Evolutionary conservation across 2,797 vertebrate genomes (phyloP), one percentile per base, ranked within the genome.

Genomic region (Tauraco hartlaubi): DNA sequence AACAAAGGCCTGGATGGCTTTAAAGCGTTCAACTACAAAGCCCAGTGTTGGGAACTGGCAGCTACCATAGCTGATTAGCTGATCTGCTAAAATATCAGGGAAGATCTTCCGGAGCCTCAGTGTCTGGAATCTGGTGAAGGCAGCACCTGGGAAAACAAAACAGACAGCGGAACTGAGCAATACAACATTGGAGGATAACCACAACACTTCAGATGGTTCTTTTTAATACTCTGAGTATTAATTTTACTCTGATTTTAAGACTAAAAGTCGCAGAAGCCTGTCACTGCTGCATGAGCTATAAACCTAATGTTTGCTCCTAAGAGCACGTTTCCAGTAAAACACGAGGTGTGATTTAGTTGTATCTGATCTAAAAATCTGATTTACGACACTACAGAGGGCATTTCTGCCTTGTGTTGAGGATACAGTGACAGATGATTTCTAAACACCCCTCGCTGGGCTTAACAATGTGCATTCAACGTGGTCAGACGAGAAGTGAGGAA

Each of bases 11-110:
- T 99, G 99, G 94, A 99, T 99, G 87, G 99, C 99, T 98, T 99
- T 99, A 91, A 99, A 99, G 15, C 99, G 98, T 94, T 99, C 99
- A 15, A 99, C 99, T 72, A 99, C 99, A 54, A 99, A 99, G 11
- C 99, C 99, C 90, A 99, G 97, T 0, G 99, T 99, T 18, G 99
- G 99, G 96, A 99, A 99, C 98, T 99, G 99, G 97, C 99, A 99
- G 96, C 99, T 99, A 67, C 99, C 99, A 0, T 99, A 99, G 71
- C 99, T 99, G 97, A 99, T 99, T 66, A 99, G 98, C 97, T 99
- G 99, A 95, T 99, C 99, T n/a, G 99, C 98, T 74, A 99, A 97
- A 78, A 99, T 97, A 15, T 97, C 97, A 1, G 99, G 99, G 77
- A 99, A 99, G 93, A 99, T 99, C 97, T 98, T 99, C 96, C 98